These are phyloP conservation scores for Megastigmus dorsalis DNA, from an alignment of 2,888 invertebrate genomes.

Conservation along the genomic window DNA sequence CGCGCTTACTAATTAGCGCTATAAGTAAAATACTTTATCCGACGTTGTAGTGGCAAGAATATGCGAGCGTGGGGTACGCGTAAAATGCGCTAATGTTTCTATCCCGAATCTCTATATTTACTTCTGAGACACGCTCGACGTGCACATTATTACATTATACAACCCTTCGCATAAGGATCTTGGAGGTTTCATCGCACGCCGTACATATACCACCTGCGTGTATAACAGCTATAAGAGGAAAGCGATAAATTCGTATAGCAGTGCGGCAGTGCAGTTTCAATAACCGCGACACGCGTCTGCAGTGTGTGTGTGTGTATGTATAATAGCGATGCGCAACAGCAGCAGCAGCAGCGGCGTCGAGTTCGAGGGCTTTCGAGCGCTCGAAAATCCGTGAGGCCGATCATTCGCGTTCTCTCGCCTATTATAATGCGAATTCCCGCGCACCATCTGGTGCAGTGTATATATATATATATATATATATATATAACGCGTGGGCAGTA, in stretches of 20 bases:
- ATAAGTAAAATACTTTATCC: slow-evolving; percentile 4
- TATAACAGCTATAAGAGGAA: neutral
- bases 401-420: neutral
- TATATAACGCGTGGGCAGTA: too few relatives aligned
- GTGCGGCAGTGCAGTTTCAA: slow-evolving; percentile 9
- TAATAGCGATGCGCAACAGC: too few relatives aligned
- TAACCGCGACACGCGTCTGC: too few relatives aligned
- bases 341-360: too few relatives aligned
- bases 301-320: neutral
- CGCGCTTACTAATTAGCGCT: neutral
- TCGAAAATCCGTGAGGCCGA: slow-evolving; percentile 17
- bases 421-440: too few relatives aligned
- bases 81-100: slow-evolving; percentile 12
- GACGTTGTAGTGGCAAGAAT: neutral
- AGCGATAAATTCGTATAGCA: slow-evolving; percentile 28
- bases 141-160: neutral
- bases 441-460: too few relatives aligned
- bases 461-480: too few relatives aligned
- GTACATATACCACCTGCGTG: neutral
- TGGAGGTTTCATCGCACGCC: neutral
- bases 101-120: neutral
- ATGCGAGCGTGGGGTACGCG: neutral
- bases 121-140: too few relatives aligned
- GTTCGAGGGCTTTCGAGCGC: slow-evolving; percentile 24
- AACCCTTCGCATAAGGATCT: slow-evolving; percentile 1